Conservation (phyloP, 53 echinoderm and acorn worm genomes). For the Temnopleurus reevesii region DNA sequence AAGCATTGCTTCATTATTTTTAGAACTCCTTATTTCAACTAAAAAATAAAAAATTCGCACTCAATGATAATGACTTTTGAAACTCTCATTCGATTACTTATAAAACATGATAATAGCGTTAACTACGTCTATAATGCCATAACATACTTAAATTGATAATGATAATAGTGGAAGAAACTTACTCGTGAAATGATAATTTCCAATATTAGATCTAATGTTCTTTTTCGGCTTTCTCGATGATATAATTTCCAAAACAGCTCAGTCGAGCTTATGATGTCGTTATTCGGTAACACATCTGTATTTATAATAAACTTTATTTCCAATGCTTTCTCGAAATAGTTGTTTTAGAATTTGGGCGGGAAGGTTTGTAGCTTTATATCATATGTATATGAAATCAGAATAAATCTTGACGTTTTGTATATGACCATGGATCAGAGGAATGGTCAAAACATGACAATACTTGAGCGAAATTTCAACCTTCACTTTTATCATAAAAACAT, state of each 20-base stretch:
- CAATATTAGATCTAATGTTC: not conserved
- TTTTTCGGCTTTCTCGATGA: not conserved
- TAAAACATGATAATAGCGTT: too few species aligned
- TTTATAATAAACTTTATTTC: not conserved
- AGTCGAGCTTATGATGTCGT: not conserved
- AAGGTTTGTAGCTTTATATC: not conserved
- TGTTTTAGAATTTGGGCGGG: not conserved
- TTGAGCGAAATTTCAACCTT: not conserved
- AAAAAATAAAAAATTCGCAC: too few species aligned
- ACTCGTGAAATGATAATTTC: not conserved
- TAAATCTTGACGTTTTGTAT: not conserved
- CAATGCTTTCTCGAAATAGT: not conserved
- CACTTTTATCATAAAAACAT: not conserved
- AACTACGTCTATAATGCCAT: too few species aligned
- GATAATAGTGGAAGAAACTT: not conserved
- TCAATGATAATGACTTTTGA: too few species aligned
- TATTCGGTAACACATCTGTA: not conserved
- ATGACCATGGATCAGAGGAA: constrained; percentile 10
- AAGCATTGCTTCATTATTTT: too few species aligned
- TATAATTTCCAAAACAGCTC: not conserved
- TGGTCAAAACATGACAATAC: not conserved
- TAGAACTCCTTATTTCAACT: too few species aligned
- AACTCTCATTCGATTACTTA: too few species aligned
- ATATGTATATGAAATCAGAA: not conserved
- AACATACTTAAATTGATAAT: too few species aligned